Percentiles rank a stretch among this genome's conserved stretches.
Evolutionary conservation across 1,140 invertebrate species (phyloP).

Genomic region (Schmidtea mediterranea): DNA sequence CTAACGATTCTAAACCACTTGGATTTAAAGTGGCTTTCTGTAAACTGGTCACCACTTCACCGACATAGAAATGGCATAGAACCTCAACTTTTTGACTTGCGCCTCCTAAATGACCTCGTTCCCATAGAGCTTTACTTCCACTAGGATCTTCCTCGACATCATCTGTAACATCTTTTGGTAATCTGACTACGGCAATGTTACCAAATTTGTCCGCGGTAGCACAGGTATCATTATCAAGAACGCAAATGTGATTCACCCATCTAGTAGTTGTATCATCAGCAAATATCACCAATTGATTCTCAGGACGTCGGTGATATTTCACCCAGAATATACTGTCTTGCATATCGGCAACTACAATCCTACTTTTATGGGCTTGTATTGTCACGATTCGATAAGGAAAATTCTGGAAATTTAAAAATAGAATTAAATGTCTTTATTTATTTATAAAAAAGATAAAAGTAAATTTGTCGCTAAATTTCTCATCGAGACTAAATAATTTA

Average conservation of each 20-base stretch:
- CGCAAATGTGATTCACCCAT: conserved; percentile 64
- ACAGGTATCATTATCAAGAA: conserved; percentile 88
- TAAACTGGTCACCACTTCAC: conserved; percentile 43
- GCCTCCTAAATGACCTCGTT: conserved; percentile 64
- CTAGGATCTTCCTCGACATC: conserved; percentile 97
- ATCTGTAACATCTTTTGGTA: conserved; percentile 65
- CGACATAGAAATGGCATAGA: conserved; percentile 70
- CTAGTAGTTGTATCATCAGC: conserved; percentile 86
- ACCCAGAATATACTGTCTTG: conserved; percentile 82
- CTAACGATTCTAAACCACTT: conserved; percentile 71
- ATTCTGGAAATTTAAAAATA: conserved; percentile 1
- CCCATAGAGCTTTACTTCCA: conserved; percentile 88
- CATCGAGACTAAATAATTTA: too few relatives aligned
- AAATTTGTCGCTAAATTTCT: too few relatives aligned
- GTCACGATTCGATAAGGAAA: conserved; percentile 70
- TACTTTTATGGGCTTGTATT: conserved; percentile 65
- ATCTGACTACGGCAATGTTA: conserved; percentile 64
- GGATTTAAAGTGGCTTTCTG: conserved; percentile 83
- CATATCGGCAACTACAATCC: conserved; percentile 75
- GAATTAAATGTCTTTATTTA: too few relatives aligned
- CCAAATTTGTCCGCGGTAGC: conserved; percentile 92
- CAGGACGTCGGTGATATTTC: conserved; percentile 56
- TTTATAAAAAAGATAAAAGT: too few relatives aligned
- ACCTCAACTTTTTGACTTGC: conserved; percentile 89
- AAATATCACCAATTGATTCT: conserved; percentile 91